These are phyloP conservation scores for Drosophila biarmipes DNA, from an alignment of 1,140 invertebrate species.

Conservation along the genomic window DNA sequence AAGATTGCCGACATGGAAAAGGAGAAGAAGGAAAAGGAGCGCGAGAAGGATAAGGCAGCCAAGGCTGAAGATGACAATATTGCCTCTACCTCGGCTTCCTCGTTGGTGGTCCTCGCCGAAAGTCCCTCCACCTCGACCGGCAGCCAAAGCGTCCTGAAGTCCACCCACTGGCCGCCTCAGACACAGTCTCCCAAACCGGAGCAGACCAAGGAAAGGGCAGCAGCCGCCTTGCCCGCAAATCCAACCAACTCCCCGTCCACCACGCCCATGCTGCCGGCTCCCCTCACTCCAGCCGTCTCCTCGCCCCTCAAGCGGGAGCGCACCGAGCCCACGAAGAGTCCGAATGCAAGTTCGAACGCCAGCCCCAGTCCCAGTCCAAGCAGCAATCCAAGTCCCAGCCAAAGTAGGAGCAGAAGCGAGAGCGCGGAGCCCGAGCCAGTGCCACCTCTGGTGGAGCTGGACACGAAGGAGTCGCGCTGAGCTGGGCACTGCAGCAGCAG, in stretches of 20 bases:
- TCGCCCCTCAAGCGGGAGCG: not conserved
- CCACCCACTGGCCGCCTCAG: conserved; percentile 24
- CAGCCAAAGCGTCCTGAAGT: conserved; percentile 15
- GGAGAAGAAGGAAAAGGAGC: conserved; percentile 23
- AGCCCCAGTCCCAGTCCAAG: conserved; percentile 14
- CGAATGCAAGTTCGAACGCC: not conserved
- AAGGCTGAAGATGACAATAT: conserved; percentile 34
- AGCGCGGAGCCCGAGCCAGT: conserved; percentile 28
- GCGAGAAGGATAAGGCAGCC: not conserved
- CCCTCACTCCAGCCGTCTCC: conserved; percentile 8
- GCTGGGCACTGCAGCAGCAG: not conserved
- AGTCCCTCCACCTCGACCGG: conserved; percentile 1
- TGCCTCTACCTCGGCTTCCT: conserved; percentile 50
- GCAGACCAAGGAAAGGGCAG: conserved; percentile 11
- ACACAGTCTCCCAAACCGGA: conserved; percentile 9
- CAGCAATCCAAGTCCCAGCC: conserved; percentile 1
- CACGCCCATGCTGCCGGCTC: conserved; percentile 3
- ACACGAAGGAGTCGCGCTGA: conserved; percentile 31
- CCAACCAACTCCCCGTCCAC: not conserved
- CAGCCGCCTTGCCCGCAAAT: not conserved
- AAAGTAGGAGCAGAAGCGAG: conserved; percentile 22
- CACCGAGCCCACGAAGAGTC: not conserved
- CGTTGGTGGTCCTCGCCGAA: conserved; percentile 21
- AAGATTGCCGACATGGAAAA: conserved; percentile 49
- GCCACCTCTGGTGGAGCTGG: conserved; percentile 44